Base-by-base conservation (phyloP, 2,797 vertebrate genomes). In the Pangasius krempfi region DNA sequence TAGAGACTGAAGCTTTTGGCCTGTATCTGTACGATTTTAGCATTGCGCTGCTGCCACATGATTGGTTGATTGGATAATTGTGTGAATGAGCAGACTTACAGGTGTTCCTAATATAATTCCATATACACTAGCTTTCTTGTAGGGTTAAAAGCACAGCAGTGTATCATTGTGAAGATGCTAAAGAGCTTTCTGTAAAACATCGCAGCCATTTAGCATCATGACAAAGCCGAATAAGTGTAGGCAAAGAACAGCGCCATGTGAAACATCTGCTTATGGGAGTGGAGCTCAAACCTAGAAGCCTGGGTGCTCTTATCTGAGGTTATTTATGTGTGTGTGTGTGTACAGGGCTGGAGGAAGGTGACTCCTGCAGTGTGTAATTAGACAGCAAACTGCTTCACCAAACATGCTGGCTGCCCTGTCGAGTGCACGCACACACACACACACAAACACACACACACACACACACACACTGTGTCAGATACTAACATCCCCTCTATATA, bases 291-390 rank as follows among this genome's bases (percentile, higher is more conserved):
- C 27, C 66, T 37, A 20, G 13, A 50, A 54, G 37, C 66, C n/a
- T 60, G 64, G 37, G 82, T 84, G 60, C 14, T 47, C 40, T 84
- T 89, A 60, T 89, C 20, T 86, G 44, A 20, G 80, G 25, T 0
- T 93, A 47, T 47, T 93, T 92, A 88, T 4, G 87, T 47, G 72
- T 78, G 70, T 85, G 87, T 89, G 75, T 80, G 92, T 93, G 92
- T n/a, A 54, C 8, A 93, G 92, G 94, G 93, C 90, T 92, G 90
- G 91, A 88, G 89, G 92, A 96, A 96, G 95, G 95, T 96, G 94
- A 96, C 94, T 96, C 95, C 94, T 94, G 94, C 94, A 92, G 94
- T 90, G 94, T 94, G 93, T 95, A 95, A 96, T 95, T 95, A 96
- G 95, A 95, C 94, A 94, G 94, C 94, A 96, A 96, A 96, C 94